These are phyloP conservation scores for Aurelia sp. DNA, from an alignment of 30 jellyfish, hydroid and myxozoan species.

Conservation along the genomic window DNA sequence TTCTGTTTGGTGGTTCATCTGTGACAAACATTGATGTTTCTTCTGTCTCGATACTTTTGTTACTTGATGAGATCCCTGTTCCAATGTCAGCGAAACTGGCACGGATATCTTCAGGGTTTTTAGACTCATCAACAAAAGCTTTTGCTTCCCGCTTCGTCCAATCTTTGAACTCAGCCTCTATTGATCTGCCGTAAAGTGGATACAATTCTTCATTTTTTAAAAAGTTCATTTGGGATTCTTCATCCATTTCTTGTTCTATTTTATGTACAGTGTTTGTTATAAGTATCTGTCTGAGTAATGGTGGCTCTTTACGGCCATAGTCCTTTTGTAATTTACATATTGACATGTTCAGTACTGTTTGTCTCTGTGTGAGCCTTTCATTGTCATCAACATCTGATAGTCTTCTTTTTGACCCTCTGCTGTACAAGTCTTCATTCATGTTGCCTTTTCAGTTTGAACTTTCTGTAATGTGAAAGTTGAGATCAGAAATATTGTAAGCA, in stretches of 20 bases:
- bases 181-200: slow-evolving; percentile 55
- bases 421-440: slow-evolving; percentile 80
- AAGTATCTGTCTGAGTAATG: slow-evolving; percentile 73
- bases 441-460: background rate
- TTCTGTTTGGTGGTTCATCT: slow-evolving; percentile 21
- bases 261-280: slow-evolving; percentile 86
- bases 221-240: slow-evolving; percentile 67
- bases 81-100: slow-evolving; percentile 83
- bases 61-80: slow-evolving; percentile 43
- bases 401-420: slow-evolving; percentile 92
- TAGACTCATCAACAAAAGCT: slow-evolving; percentile 51
- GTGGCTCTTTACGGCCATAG: slow-evolving; percentile 94
- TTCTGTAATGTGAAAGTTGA: background rate
- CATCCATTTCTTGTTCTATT: slow-evolving; percentile 94
- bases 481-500: background rate
- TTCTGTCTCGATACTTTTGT: background rate
- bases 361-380: slow-evolving; percentile 92
- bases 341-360: slow-evolving; percentile 91
- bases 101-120: slow-evolving; percentile 67
- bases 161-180: slow-evolving; percentile 59
- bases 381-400: slow-evolving; percentile 92
- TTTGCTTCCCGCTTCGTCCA: slow-evolving; percentile 65
- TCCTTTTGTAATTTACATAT: slow-evolving; percentile 91
- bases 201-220: slow-evolving; percentile 51
- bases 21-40: background rate